Evolutionary conservation across 2,888 invertebrate species (phyloP).

Genomic region (Darwinula stevensoni): DNA sequence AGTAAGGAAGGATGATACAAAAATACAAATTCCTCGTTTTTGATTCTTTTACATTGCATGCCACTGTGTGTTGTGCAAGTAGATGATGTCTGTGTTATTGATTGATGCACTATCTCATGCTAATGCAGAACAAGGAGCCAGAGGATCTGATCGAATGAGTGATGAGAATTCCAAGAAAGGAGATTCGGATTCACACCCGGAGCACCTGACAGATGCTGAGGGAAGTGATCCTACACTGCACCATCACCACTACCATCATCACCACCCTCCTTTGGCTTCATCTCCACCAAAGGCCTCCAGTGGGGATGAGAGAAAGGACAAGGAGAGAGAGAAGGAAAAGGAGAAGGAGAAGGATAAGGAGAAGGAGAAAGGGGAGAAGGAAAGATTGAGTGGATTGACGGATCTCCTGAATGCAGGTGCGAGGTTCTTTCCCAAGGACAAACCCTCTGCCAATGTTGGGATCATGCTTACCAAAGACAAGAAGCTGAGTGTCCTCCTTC

Average conservation of each 20-base stretch:
- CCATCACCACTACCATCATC: constrained; percentile 12
- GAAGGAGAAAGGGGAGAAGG: constrained; percentile 13
- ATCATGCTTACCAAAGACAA: too few relatives aligned
- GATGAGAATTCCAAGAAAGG: constrained; percentile 25
- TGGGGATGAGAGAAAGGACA: constrained; percentile 13
- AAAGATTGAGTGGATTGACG: constrained; percentile 11
- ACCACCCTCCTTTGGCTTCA: constrained; percentile 15
- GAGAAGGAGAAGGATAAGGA: constrained; percentile 12
- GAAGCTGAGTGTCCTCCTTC: background rate
- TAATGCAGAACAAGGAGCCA: too few relatives aligned
- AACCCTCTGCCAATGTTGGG: too few relatives aligned
- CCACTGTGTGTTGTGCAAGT: too few relatives aligned
- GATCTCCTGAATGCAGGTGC: background rate
- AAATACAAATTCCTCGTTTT: too few relatives aligned
- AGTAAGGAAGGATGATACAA: too few relatives aligned
- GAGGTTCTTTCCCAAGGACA: constrained; percentile 1
- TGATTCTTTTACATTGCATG: too few relatives aligned
- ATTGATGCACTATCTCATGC: too few relatives aligned
- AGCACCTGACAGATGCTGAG: constrained; percentile 30
- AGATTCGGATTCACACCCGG: constrained; percentile 24
- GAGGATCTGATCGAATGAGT: constrained; percentile 19
- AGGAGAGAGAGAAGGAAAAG: constrained; percentile 11
- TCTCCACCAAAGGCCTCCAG: background rate
- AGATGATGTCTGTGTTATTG: too few relatives aligned
- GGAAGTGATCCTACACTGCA: constrained; percentile 25